These are phyloP conservation scores for Eunapius fragilis DNA, from an alignment of 37 sponge, comb jelly and placozoan species.

Conservation along the genomic window DNA sequence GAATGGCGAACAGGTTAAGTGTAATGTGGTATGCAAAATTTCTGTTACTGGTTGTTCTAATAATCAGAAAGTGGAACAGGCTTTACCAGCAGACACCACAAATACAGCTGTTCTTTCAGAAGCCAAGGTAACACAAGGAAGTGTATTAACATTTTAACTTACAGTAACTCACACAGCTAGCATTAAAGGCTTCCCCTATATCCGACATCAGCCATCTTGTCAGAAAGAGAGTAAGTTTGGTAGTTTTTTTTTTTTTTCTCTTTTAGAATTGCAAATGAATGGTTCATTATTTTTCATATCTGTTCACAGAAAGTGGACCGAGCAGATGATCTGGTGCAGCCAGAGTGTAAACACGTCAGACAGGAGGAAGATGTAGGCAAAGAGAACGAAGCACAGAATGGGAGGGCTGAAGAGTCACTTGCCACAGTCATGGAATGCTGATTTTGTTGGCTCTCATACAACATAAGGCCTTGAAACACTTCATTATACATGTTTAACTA, in stretches of 20 bases:
- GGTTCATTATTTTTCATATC: neutral
- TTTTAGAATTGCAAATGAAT: neutral
- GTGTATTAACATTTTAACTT: neutral
- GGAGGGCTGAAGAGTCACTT: neutral
- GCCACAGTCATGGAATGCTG: neutral
- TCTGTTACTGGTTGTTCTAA: neutral
- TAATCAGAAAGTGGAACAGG: neutral
- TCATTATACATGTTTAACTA: neutral
- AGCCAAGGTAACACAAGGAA: neutral
- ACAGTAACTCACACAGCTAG: neutral
- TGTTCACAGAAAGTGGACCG: neutral
- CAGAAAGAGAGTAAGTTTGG: conserved; percentile 54
- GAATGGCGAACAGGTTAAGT: conserved; percentile 8
- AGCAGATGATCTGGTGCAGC: neutral
- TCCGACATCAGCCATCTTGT: conserved; percentile 60
- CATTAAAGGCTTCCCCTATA: conserved; percentile 12
- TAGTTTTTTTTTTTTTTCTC: too few species aligned
- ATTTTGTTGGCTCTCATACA: neutral
- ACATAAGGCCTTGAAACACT: neutral
- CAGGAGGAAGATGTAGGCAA: neutral
- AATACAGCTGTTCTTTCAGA: neutral
- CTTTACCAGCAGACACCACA: neutral
- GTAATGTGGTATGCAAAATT: neutral
- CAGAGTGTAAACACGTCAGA: neutral
- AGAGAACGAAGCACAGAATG: neutral